Evolutionary conservation across 2,888 invertebrate species (phyloP).

Genomic region (Cephus spinipes): DNA sequence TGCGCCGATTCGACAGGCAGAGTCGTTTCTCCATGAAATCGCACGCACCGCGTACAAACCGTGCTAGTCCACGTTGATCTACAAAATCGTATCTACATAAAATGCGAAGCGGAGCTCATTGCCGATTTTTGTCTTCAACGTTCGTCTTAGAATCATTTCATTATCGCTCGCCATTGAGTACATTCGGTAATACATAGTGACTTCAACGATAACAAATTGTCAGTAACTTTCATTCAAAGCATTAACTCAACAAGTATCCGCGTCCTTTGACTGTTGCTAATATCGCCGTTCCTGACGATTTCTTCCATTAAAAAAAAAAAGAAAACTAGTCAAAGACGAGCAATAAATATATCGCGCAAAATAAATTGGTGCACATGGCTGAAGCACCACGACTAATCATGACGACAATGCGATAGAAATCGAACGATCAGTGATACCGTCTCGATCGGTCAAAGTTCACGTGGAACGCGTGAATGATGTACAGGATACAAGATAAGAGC

Average conservation of each 20-base stretch:
- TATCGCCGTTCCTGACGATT: neutral
- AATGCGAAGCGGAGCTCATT: neutral
- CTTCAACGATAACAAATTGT: neutral
- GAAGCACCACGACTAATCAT: neutral
- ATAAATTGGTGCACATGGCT: neutral
- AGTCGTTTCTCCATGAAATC: neutral
- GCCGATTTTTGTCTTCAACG: neutral
- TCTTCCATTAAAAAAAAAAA: neutral
- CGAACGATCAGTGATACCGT: neutral
- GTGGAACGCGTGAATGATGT: constrained; percentile 1
- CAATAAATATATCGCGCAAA: neutral
- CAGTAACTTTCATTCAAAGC: neutral
- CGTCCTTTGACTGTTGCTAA: neutral
- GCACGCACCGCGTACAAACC: neutral
- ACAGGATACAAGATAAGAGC: neutral
- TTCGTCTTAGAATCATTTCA: neutral
- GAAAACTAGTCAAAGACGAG: neutral
- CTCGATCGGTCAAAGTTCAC: neutral
- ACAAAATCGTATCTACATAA: neutral
- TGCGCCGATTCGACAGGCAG: neutral
- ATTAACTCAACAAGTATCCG: neutral
- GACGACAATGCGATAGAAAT: neutral
- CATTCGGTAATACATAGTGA: neutral
- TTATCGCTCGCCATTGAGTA: neutral
- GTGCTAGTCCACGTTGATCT: neutral